These are phyloP conservation scores for Vulpes lagopus DNA, from an alignment of 2,113 vertebrate genomes.

Conservation along the genomic window DNA sequence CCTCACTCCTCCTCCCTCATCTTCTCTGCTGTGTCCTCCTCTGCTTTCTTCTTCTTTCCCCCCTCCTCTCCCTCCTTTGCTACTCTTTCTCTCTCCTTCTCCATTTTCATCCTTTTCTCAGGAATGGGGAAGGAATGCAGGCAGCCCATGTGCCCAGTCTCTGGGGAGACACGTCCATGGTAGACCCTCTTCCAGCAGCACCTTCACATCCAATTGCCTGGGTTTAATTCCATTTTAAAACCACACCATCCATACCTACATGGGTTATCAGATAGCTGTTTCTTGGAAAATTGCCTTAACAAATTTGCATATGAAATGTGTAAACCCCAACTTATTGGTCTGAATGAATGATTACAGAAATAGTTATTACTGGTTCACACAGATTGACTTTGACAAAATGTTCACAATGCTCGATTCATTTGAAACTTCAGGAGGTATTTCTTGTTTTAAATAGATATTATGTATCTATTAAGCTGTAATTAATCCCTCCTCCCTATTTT, in stretches of 20 bases:
- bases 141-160: neutral
- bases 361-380: slow-evolving; percentile 68
- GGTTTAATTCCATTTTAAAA: slow-evolving; percentile 41
- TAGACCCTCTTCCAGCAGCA: neutral
- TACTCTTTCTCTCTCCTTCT: neutral
- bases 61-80: neutral
- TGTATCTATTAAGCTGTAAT: slow-evolving; percentile 73
- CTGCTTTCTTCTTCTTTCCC: neutral
- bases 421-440: slow-evolving; percentile 73
- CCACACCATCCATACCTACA: slow-evolving; percentile 37
- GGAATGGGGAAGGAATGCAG: neutral
- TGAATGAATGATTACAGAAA: slow-evolving; percentile 76
- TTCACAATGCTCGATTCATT: slow-evolving; percentile 55
- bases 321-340: slow-evolving; percentile 54
- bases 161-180: neutral
- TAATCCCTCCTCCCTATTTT: slow-evolving; percentile 54
- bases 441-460: slow-evolving; percentile 68
- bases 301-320: slow-evolving; percentile 77
- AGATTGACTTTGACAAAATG: slow-evolving; percentile 46
- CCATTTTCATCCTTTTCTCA: neutral
- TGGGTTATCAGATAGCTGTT: slow-evolving; percentile 59
- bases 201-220: neutral
- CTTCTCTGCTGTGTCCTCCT: neutral
- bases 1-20: neutral
- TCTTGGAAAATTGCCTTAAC: slow-evolving; percentile 68